Base-by-base conservation (phyloP, 2,888 invertebrate species). In the Imbricaverruca yamaguchii region DNA sequence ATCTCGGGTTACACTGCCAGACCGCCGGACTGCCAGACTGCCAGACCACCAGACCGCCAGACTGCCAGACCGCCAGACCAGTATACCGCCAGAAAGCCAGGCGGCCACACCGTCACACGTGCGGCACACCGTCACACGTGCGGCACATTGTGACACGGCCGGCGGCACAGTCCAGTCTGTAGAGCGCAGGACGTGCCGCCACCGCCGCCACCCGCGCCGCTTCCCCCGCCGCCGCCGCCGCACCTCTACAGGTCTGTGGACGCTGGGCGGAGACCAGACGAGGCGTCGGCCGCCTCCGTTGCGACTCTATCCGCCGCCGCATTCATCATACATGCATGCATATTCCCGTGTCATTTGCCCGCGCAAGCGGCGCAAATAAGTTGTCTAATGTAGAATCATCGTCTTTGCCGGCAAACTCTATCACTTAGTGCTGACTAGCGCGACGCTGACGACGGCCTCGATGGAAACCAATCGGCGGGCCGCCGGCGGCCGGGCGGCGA, bases 301-400 rank as follows among this genome's bases (percentile, higher is more conserved):
- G 69, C 15, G 39, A 39, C 74, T 74, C 74, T 21, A 74, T 74
- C 74, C 11, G 11, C 12, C 1, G 9, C 39, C 53, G 21, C 55
- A 74, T 74, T 55, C 74, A 55, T 74, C 53, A 53, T 74, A 55
- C 74, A 74, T 7, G 55, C 55, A 53, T 74, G 55, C 74, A 21
- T 69, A 69, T 69, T 69, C 23, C 53, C 53, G 12, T 21, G 74
- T 55, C 74, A 74, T 55, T 74, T 23, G 53, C 10, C 74, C 74
- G n/a, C 15, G 7, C 59, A 11, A 15, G 12, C 59, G 59, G 59
- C 15, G 59, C 74, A 13, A 74, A 74, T 74, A 74, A 74, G 74
- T 55, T 74, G 74, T 74, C 74, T 74, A 21, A 74, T 74, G 74
- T 74, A 74, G 55, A 53, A 55, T 55, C 74, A 55, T 74, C 55